Evolutionary conservation across 2,888 invertebrate species (phyloP), one percentile per base, ranked within the genome.

Genomic region (Drosophila stalkeri): DNA sequence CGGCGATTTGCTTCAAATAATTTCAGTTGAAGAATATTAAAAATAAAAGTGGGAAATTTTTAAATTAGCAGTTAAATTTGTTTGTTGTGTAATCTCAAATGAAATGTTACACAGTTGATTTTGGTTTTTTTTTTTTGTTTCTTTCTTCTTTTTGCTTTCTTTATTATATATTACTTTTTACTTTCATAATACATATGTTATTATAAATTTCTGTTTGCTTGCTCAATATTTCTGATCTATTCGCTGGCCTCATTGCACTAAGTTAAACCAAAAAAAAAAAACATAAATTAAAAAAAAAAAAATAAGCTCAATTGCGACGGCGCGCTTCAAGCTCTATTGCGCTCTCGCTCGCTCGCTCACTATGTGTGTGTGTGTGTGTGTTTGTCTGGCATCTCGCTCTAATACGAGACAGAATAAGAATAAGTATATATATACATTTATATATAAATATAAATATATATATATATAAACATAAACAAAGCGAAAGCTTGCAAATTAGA

Each of bases 401-500:
- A 75, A 75, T 51, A 12, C 67, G 67, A 75, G 64, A 63, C 6
- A 1, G 6, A 27, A 66, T 37, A 57, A 33, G 44, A 54, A 65
- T 59, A 73, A 39, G 66, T 23, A 56, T 37, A 59, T 56, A 67
- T 57, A 76, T 47, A 70, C 41, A 64, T 55, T 20, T 11, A 66
- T 20, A 46, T 52, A 55, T 68, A 67, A 49, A 80, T 41, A 64
- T 69, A 41, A 62, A 66, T 16, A 49, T 55, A 52, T 65, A 69
- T 54, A 76, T 37, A 64, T 69, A 37, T 61, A 14, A 14, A 6
- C 14, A 14, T 14, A 87, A 65, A 85, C 70, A 71, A 86, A 81
- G 71, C 64, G 14, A 59, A 59, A 65, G 83, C 80, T 82, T 85
- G 87, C 61, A 85, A 65, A 69, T 87, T 87, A 85, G 60, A 74